Evolutionary conservation across 2,113 vertebrate genomes (phyloP).

Genomic region (Dissostichus mawsoni): DNA sequence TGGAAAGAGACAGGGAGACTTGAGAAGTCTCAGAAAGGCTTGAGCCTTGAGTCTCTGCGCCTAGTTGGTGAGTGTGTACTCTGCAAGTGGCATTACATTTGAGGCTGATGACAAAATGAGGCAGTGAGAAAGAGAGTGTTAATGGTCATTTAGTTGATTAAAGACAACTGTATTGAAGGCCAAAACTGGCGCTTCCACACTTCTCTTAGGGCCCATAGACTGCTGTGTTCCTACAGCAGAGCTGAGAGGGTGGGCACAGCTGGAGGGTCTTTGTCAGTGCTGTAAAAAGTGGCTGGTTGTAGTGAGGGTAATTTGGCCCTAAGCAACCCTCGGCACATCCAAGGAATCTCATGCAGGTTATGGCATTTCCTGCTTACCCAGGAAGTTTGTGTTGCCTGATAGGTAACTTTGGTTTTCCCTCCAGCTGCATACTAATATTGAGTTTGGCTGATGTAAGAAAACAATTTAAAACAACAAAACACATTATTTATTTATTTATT

Average conservation of each 20-base stretch:
- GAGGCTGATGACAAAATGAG: conserved; percentile 50
- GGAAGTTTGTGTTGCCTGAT: conserved; percentile 41
- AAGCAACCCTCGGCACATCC: conserved; percentile 13
- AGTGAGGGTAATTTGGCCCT: conserved; percentile 18
- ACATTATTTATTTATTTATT: not conserved
- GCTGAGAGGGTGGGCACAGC: conserved; percentile 28
- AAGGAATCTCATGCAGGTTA: conserved; percentile 3
- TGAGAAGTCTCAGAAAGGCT: conserved; percentile 53
- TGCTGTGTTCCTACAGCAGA: conserved; percentile 33
- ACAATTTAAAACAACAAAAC: not conserved
- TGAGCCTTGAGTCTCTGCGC: conserved; percentile 49
- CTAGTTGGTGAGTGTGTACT: conserved; percentile 47
- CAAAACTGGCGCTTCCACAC: conserved; percentile 21
- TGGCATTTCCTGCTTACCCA: conserved; percentile 44
- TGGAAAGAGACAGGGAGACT: conserved; percentile 46
- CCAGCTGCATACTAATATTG: conserved; percentile 32
- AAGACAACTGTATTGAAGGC: conserved; percentile 34
- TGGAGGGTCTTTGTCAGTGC: conserved; percentile 23
- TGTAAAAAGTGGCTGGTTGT: conserved; percentile 8
- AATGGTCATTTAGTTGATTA: conserved; percentile 48
- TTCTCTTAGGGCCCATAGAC: conserved; percentile 27
- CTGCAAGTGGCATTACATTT: conserved; percentile 56
- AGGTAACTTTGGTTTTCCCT: conserved; percentile 24
- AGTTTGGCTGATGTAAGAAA: conserved; percentile 11
- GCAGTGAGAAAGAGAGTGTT: conserved; percentile 38